Evolutionary conservation across 2,113 vertebrate genomes (phyloP).

Genomic region (Oostethus manadensis): DNA sequence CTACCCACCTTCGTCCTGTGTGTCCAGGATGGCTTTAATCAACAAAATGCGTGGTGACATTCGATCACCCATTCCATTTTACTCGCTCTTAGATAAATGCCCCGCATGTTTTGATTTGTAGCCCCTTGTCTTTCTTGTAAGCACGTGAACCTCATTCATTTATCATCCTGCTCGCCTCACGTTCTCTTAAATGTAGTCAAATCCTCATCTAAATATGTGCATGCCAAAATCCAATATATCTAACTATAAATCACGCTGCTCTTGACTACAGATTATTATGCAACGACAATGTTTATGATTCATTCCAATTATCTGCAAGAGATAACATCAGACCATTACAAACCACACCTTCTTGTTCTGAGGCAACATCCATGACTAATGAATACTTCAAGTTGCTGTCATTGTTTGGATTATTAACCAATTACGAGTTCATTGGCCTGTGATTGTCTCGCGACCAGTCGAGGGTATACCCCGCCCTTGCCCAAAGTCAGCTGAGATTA

Average conservation of each 20-base stretch:
- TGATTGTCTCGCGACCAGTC: too few relatives aligned
- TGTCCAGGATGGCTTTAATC: conserved; percentile 54
- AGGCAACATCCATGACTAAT: too few relatives aligned
- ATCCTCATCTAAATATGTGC: conserved; percentile 65
- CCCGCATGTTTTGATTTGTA: conserved; percentile 53
- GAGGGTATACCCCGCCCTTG: too few relatives aligned
- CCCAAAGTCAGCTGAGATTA: too few relatives aligned
- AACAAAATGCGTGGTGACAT: conserved; percentile 54
- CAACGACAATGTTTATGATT: background rate
- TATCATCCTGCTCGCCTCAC: conserved; percentile 44
- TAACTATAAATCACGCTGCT: background rate
- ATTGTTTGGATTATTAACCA: too few relatives aligned
- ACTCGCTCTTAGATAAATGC: conserved; percentile 33
- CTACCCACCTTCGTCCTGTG: conserved; percentile 19
- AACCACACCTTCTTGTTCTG: too few relatives aligned
- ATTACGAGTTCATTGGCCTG: too few relatives aligned
- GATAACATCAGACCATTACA: too few relatives aligned
- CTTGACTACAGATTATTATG: background rate
- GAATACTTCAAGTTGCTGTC: too few relatives aligned
- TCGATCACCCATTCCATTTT: conserved; percentile 44
- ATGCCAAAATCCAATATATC: conserved; percentile 18
- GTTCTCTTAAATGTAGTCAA: conserved; percentile 57
- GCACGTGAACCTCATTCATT: conserved; percentile 52
- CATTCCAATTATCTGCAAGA: too few relatives aligned
- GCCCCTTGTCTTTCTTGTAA: conserved; percentile 40